phyloP scores from a whole-genome alignment of 2,113 vertebrate genomes.

The Nyctibius bracteatus region DNA sequence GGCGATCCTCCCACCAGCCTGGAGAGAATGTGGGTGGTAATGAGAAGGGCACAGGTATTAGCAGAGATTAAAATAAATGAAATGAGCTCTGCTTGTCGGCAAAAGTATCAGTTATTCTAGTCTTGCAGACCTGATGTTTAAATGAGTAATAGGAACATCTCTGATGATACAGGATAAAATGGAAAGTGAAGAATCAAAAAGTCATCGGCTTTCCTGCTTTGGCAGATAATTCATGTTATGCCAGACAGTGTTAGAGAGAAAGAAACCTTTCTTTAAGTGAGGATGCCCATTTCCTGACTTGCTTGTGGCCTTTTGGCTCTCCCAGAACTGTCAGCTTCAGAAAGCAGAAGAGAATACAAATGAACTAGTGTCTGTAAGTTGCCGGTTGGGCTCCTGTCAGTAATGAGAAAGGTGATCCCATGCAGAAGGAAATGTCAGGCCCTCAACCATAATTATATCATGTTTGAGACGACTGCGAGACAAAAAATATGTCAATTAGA shows the following conservation, averaged over 20 bases:
- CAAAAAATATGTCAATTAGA: neutral
- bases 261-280: neutral
- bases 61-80: neutral
- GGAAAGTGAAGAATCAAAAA: neutral
- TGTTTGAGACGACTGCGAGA: neutral
- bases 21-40: neutral
- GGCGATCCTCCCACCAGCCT: neutral
- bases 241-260: neutral
- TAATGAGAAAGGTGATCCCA: neutral
- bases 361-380: neutral
- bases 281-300: neutral
- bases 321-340: neutral
- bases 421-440: neutral
- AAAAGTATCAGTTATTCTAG: neutral
- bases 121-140: neutral
- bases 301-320: neutral
- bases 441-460: neutral
- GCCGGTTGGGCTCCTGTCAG: neutral
- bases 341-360: neutral
- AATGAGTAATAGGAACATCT: neutral
- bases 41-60: neutral
- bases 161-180: neutral
- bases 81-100: neutral
- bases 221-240: neutral
- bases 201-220: neutral